These are phyloP conservation scores for Elachura formosa DNA, from an alignment of 2,113 vertebrate genomes.

Conservation along the genomic window DNA sequence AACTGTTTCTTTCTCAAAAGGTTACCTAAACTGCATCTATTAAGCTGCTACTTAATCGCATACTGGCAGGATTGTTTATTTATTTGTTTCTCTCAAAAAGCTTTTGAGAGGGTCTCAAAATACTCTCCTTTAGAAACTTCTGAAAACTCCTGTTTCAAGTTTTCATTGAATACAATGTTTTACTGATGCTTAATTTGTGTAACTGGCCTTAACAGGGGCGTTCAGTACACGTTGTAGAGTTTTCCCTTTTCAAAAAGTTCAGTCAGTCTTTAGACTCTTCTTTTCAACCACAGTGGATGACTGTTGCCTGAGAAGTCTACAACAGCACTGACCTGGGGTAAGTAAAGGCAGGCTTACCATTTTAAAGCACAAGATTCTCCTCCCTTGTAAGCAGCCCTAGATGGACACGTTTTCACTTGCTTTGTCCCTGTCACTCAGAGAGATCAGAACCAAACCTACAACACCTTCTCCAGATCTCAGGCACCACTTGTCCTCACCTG, in stretches of 20 bases:
- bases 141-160: background rate
- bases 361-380: background rate
- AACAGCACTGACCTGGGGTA: rapidly evolving
- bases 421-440: background rate
- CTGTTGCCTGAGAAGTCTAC: background rate
- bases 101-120: background rate
- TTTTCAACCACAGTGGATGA: background rate
- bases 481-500: constrained; percentile 71
- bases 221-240: background rate
- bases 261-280: background rate
- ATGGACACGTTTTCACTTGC: background rate
- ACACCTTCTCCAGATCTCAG: background rate
- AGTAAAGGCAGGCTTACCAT: background rate
- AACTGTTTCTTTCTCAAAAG: background rate
- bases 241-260: background rate
- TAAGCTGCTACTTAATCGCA: background rate
- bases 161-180: background rate
- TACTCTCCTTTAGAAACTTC: background rate
- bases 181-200: background rate
- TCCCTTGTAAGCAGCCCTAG: background rate
- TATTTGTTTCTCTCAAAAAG: background rate
- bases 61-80: background rate
- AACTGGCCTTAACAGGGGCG: background rate
- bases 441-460: background rate
- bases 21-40: background rate